These are phyloP conservation scores for Rhabdornis inornatus DNA, from an alignment of 2,113 vertebrate species.

Conservation along the genomic window DNA sequence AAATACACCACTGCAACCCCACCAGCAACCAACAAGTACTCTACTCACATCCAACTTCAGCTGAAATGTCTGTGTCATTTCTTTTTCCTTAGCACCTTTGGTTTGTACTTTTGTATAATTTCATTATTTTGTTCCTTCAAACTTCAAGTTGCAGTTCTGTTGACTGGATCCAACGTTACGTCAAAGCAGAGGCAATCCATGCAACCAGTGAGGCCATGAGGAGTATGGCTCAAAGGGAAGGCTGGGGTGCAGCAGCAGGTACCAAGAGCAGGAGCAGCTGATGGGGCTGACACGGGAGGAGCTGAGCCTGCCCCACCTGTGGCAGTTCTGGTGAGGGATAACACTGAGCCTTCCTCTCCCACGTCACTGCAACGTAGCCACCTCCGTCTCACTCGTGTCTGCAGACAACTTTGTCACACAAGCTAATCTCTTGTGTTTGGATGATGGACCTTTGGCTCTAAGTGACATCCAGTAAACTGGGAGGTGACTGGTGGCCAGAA, in stretches of 20 bases:
- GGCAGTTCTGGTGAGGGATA: neutral
- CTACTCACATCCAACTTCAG: neutral
- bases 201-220: neutral
- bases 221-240: neutral
- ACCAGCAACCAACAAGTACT: neutral
- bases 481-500: neutral
- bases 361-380: accelerated
- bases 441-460: neutral
- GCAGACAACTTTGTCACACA: neutral
- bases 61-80: neutral
- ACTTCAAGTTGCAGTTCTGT: neutral
- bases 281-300: neutral
- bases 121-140: neutral
- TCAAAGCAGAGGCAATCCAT: neutral
- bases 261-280: neutral
- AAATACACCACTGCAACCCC: neutral
- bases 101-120: neutral
- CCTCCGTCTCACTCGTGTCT: accelerated
- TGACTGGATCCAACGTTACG: neutral
- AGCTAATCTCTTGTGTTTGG: neutral
- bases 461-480: neutral
- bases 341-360: neutral
- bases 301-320: neutral
- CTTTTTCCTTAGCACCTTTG: neutral
- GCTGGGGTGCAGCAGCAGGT: neutral